Evolutionary conservation across 2,888 invertebrate genomes (phyloP).

Genomic region (Venustoraphidia nigricollis): DNA sequence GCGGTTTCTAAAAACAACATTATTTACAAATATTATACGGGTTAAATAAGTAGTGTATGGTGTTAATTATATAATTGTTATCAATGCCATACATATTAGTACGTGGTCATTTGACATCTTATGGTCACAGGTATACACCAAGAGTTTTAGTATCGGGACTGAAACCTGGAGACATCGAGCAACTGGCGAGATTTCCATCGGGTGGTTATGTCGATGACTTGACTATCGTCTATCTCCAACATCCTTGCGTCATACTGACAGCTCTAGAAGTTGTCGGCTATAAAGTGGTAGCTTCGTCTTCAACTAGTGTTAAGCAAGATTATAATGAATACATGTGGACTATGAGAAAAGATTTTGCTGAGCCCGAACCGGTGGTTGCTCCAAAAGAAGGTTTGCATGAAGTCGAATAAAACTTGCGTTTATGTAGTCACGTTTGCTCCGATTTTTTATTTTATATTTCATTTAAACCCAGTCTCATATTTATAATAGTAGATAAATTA

Average conservation of each 20-base stretch:
- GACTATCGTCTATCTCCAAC: constrained; percentile 73
- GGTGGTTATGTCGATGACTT: constrained; percentile 74
- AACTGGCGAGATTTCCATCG: constrained; percentile 66
- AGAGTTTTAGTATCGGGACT: constrained; percentile 74
- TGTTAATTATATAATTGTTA: constrained; percentile 1
- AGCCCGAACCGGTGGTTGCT: constrained; percentile 54
- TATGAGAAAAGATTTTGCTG: constrained; percentile 76
- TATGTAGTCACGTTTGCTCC: neutral
- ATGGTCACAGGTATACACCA: constrained; percentile 77
- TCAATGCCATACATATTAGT: constrained; percentile 82
- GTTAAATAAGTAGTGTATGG: no score
- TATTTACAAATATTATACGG: no score
- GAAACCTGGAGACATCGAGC: constrained; percentile 71
- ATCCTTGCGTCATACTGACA: constrained; percentile 74
- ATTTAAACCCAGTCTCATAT: no score
- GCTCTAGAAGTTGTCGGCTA: constrained; percentile 79
- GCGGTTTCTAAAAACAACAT: no score
- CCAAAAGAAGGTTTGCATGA: constrained; percentile 7
- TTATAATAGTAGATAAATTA: no score
- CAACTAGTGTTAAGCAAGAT: constrained; percentile 72
- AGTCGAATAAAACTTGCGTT: neutral
- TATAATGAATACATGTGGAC: constrained; percentile 90
- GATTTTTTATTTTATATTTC: neutral
- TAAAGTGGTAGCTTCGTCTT: constrained; percentile 75
- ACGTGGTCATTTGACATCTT: constrained; percentile 75